phyloP scores from a whole-genome alignment of 2,797 vertebrate genomes.

The Capromys pilorides region DNA sequence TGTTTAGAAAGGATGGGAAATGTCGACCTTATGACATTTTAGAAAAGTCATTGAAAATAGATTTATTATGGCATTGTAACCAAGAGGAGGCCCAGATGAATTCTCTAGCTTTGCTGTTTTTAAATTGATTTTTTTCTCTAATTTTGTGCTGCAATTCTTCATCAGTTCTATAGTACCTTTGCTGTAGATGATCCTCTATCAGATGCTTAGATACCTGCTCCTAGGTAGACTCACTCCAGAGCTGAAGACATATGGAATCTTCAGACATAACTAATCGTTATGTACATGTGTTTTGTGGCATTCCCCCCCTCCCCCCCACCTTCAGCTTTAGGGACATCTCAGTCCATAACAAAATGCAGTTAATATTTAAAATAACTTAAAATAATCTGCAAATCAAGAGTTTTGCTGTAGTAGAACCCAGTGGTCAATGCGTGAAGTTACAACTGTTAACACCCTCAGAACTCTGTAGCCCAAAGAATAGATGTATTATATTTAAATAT shows the following conservation, averaged over 20 bases:
- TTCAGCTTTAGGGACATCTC: background rate
- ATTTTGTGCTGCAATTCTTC: background rate
- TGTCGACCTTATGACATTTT: background rate
- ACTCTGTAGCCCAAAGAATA: background rate
- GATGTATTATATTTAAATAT: background rate
- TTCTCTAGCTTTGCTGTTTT: background rate
- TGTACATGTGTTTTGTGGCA: background rate
- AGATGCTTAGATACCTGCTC: background rate
- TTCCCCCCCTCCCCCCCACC: no score
- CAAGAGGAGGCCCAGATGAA: background rate
- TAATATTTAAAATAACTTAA: background rate
- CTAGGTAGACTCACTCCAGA: background rate
- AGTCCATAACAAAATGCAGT: background rate
- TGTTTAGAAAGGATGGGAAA: background rate
- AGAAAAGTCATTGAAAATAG: background rate
- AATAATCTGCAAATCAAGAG: background rate
- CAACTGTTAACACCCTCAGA: background rate
- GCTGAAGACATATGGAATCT: background rate
- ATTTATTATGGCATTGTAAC: background rate
- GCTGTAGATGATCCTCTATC: background rate
- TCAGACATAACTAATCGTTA: background rate
- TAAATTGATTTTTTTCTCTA: background rate
- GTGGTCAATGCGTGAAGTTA: background rate
- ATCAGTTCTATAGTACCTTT: background rate
- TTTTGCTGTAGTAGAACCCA: background rate